A percentile compares a stretch with the other conserved stretches of the same genome.
Evolutionary conservation across 1,140 invertebrate genomes (phyloP).

Genomic region (Belonocnema kinseyi): DNA sequence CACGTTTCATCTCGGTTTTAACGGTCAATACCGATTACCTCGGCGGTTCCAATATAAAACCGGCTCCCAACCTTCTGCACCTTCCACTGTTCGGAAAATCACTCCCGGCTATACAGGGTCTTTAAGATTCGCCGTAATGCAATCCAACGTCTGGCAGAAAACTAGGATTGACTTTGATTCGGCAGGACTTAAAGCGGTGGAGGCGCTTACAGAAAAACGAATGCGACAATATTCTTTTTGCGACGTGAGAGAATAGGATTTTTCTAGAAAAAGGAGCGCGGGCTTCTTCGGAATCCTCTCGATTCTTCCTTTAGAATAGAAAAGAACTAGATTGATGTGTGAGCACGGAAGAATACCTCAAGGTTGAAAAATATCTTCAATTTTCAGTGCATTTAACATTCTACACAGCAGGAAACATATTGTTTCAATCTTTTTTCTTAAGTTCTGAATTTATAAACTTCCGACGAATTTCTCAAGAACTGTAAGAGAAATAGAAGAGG

Average conservation of each 20-base stretch:
- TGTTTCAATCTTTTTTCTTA: too few relatives aligned
- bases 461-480: too few relatives aligned
- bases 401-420: too few relatives aligned
- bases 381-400: background rate
- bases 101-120: conserved; percentile 18
- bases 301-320: background rate
- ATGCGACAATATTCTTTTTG: conserved; percentile 55
- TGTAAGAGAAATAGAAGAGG: too few relatives aligned
- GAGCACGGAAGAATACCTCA: conserved; percentile 47
- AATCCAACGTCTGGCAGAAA: conserved; percentile 39
- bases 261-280: background rate
- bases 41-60: conserved; percentile 24
- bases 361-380: background rate
- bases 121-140: conserved; percentile 28
- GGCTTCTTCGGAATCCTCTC: background rate
- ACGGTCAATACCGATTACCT: conserved; percentile 25
- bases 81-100: conserved; percentile 27
- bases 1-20: conserved; percentile 21
- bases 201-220: conserved; percentile 39
- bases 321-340: conserved; percentile 48
- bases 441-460: too few relatives aligned
- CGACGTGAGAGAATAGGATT: conserved; percentile 28
- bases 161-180: conserved; percentile 48
- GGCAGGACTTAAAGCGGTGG: conserved; percentile 40
- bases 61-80: background rate